These are phyloP conservation scores for Lepus oiostolus DNA, from an alignment of 2,797 vertebrate species.

Conservation along the genomic window DNA sequence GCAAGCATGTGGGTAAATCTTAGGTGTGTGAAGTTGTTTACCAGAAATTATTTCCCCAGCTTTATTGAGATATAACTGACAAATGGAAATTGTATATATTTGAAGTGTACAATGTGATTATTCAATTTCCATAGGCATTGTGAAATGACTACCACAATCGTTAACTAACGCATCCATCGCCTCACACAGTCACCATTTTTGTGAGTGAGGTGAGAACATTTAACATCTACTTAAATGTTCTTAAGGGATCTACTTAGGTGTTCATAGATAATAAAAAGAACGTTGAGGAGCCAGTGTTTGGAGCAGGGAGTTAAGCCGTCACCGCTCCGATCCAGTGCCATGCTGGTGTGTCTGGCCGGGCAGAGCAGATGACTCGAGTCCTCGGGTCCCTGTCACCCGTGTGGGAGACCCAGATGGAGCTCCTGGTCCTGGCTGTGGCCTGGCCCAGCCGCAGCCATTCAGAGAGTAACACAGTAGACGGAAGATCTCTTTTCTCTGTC, in stretches of 20 bases:
- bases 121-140: background rate
- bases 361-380: no score
- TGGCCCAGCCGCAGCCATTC: no score
- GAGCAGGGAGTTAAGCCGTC: no score
- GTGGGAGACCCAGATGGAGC: no score
- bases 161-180: background rate
- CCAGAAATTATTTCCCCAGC: background rate
- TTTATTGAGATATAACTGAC: background rate
- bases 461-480: no score
- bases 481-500: no score
- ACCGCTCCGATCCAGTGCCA: no score
- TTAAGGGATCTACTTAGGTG: background rate
- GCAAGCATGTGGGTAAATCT: background rate
- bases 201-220: background rate
- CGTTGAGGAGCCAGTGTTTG: background rate
- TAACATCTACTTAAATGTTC: background rate
- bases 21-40: background rate
- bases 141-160: background rate
- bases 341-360: no score
- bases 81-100: background rate
- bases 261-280: background rate
- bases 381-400: no score
- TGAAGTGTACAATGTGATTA: background rate
- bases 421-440: no score
- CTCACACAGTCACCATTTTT: background rate